Base-by-base conservation (phyloP, 2,113 vertebrate species). In the Cyprinodon variegatus region DNA sequence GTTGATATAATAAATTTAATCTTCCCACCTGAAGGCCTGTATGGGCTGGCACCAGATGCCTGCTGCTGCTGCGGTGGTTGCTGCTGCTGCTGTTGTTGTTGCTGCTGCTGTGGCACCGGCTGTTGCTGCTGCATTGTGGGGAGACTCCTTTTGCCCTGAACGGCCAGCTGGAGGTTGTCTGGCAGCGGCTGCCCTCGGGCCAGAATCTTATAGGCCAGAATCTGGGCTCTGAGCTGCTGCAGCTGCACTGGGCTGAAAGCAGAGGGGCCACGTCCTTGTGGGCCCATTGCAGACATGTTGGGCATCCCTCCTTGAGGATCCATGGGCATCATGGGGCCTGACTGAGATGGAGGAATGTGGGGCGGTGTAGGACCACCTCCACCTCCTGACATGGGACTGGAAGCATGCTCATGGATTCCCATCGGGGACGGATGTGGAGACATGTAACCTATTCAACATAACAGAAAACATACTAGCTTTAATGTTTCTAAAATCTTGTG, bases 121-220 rank as follows among this genome's bases (percentile, higher is more conserved):
- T 83, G 92, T 37, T 92, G 96, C 46, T 97, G 97, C 29, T 96
- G 97, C 95, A 98, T 96, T 79, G 96, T 97, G 72, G 98, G 97
- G 76, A 99, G 91, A 17, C 96, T 96, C 81, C 98, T 96, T 91
- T 99, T 99, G 61, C 97, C 98, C 89, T 99, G 97, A 75, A 99
- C 96, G 53, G 98, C 98, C 82, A 99, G 96, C 82, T 99, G 98
- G 65, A 99, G 95, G 65, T 98, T 99, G 89, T 99, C 98, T 0
- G 98, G 97, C 67, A 99, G 94, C 10, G 97, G 97, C 73, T 99
- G 98, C 65, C 97, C 98, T 13, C 98, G 95, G 61, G 96, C 96
- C 84, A 99, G 90, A 94, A 99, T 98, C 91, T 99, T 99, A 83
- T 99, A 99, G 63, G 98, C 98, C 65, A 99, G 92, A 90, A 99